Evolutionary conservation across 2,113 vertebrate species (phyloP).

Genomic region (Megaceryle maxima): DNA sequence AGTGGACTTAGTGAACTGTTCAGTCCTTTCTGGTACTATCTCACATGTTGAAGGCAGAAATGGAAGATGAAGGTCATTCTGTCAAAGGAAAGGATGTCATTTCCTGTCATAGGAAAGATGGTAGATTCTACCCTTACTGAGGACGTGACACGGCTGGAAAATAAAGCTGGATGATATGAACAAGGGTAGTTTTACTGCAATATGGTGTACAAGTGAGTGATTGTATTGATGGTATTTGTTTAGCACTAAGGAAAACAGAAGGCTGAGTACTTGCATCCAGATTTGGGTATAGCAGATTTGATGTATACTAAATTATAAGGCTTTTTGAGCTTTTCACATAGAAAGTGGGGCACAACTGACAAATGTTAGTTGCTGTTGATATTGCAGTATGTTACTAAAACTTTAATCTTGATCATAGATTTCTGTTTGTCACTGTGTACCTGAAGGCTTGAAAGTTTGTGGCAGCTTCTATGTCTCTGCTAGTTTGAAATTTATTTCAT

Average conservation of each 20-base stretch:
- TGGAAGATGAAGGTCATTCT: not conserved
- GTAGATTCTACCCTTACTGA: not conserved
- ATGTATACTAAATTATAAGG: not conserved
- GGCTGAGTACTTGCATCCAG: not conserved
- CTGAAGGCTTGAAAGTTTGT: not conserved
- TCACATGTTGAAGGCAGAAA: not conserved
- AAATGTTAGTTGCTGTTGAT: not conserved
- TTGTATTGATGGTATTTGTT: not conserved
- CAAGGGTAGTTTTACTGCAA: not conserved
- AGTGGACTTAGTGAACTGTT: not conserved
- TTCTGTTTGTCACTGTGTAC: not conserved
- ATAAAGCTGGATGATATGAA: not conserved
- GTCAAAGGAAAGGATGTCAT: not conserved
- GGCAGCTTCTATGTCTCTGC: not conserved
- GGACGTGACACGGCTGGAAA: not conserved
- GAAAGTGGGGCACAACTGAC: not conserved
- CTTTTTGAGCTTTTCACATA: not conserved
- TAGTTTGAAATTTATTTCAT: not conserved
- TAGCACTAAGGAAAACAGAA: not conserved
- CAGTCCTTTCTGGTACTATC: not conserved
- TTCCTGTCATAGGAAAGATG: not conserved
- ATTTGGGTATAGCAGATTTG: not conserved
- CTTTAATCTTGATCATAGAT: not conserved
- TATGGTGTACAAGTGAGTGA: not conserved
- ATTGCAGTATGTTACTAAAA: not conserved